Evolutionary conservation across 2,113 vertebrate species (phyloP).

Genomic region (Otocyon megalotis): DNA sequence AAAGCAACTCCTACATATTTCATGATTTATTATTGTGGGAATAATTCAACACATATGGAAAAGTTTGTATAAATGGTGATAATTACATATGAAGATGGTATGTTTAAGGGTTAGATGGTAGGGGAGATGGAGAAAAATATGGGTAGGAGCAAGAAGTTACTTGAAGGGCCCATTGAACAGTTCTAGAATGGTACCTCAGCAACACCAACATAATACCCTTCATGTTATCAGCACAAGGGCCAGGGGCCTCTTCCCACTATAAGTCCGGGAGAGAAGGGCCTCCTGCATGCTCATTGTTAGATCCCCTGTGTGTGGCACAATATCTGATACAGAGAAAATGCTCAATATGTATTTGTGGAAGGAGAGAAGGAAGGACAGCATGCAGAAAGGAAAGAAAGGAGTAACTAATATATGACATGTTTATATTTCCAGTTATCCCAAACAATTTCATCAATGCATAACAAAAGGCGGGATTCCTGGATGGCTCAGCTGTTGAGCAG

Average conservation of each 20-base stretch:
- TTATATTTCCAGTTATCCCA: slow-evolving; percentile 4
- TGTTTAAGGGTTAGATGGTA: neutral
- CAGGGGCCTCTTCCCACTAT: neutral
- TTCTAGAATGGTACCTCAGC: neutral
- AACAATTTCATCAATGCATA: neutral
- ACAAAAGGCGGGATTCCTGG: neutral
- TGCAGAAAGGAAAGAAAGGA: neutral
- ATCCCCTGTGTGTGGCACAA: neutral
- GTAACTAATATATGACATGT: neutral
- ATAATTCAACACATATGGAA: neutral
- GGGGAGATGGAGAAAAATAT: neutral
- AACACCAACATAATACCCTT: neutral
- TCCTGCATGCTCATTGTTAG: neutral
- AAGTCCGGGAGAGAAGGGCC: neutral
- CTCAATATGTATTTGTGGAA: neutral
- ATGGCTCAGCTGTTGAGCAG: too few relatives aligned
- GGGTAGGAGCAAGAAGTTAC: neutral
- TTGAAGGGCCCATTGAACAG: neutral
- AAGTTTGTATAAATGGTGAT: neutral
- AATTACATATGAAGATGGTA: neutral
- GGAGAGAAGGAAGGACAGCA: neutral
- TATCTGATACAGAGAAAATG: neutral
- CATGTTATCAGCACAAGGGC: neutral
- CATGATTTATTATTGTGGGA: neutral
- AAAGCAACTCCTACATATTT: slow-evolving; percentile 4